Percentiles rank a stretch among this genome's conserved stretches.
Conservation (phyloP, 2,888 invertebrate species). For the Deilephila porcellus region DNA sequence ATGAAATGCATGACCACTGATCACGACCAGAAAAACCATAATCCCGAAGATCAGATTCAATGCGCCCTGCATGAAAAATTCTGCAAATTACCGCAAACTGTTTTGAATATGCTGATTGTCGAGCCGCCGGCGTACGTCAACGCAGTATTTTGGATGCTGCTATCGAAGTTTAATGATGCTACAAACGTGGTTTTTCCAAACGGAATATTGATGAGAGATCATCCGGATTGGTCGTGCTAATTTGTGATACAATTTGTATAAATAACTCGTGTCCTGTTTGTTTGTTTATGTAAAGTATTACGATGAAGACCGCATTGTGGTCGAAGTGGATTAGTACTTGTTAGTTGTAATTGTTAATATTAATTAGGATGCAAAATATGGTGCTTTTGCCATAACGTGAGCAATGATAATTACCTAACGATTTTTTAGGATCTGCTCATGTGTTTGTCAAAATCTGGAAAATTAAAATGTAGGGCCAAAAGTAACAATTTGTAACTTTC, state of each 20-base stretch:
- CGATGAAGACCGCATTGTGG: not conserved
- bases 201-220: slow-evolving; percentile 42
- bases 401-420: no score
- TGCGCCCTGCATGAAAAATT: not conserved
- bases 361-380: no score
- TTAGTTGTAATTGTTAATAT: no score
- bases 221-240: slow-evolving; percentile 34
- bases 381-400: no score
- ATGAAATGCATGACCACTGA: no score
- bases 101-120: slow-evolving; percentile 15
- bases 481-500: no score
- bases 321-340: not conserved
- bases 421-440: no score
- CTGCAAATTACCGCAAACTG: slow-evolving; percentile 9
- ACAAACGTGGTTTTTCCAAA: slow-evolving; percentile 41
- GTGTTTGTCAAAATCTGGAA: no score
- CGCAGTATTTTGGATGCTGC: not conserved
- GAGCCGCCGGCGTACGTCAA: not conserved
- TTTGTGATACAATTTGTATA: slow-evolving; percentile 27
- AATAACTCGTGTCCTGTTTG: not conserved
- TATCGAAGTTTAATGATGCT: slow-evolving; percentile 30
- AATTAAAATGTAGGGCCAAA: no score
- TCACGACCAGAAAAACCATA: no score
- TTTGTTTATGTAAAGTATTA: slow-evolving; percentile 14
- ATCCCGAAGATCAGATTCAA: not conserved